phyloP scores from a whole-genome alignment of 2,797 vertebrate species.

The Coilia nasus region DNA sequence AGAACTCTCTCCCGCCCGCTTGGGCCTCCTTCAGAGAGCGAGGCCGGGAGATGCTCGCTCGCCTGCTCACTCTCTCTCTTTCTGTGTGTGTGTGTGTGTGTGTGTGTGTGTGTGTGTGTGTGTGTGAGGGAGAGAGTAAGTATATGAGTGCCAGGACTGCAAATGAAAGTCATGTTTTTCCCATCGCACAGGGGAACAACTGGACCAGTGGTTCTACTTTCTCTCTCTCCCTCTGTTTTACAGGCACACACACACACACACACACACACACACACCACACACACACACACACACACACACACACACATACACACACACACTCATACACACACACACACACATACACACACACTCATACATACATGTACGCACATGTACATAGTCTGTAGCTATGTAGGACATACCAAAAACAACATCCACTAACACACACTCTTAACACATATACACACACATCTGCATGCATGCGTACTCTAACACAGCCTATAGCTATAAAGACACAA shows the following conservation, averaged over 20 bases:
- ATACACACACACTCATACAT: too few species aligned
- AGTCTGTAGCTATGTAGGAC: too few species aligned
- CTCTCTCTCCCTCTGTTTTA: background rate
- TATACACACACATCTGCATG: too few species aligned
- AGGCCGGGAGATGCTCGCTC: background rate
- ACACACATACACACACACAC: background rate
- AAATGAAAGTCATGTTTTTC: constrained; percentile 41
- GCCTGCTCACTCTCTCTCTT: background rate
- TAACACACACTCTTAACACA: too few species aligned
- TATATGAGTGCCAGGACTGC: constrained; percentile 29
- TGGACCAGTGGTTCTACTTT: constrained; percentile 24
- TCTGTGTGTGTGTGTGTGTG: too few species aligned
- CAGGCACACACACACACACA: too few species aligned
- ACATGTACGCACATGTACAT: too few species aligned
- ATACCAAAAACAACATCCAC: too few species aligned
- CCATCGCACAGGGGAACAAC: background rate
- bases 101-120: background rate
- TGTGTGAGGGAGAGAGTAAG: background rate
- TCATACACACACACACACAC: background rate
- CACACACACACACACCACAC: too few species aligned
- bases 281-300: too few species aligned
- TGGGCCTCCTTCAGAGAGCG: background rate
- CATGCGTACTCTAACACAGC: too few species aligned
- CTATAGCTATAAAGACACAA: background rate
- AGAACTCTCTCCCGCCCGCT: background rate